Evolutionary conservation across 2,888 invertebrate genomes (phyloP).

Genomic region (Pterobdella sp.): DNA sequence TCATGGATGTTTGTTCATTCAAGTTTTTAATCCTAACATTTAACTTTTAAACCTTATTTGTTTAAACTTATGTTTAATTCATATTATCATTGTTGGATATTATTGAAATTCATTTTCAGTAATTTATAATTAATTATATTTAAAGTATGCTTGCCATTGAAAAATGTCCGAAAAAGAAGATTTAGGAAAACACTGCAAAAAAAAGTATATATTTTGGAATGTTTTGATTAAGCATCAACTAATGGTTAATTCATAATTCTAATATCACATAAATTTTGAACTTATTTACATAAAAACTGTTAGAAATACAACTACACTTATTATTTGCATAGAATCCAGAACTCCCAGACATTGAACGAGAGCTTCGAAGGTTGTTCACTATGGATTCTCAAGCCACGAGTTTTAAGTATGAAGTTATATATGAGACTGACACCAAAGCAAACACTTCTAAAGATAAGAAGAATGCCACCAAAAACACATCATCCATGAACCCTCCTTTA

Average conservation of each 20-base stretch:
- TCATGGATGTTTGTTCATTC: constrained; percentile 62
- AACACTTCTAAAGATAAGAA: constrained; percentile 11
- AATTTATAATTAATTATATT: constrained; percentile 11
- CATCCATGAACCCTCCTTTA: background rate
- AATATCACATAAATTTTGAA: background rate
- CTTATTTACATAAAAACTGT: background rate
- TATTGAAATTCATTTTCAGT: too few species aligned
- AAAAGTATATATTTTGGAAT: constrained; percentile 56
- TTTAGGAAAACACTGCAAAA: constrained; percentile 91
- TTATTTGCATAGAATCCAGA: constrained; percentile 64
- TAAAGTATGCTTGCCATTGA: constrained; percentile 78
- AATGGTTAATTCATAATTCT: background rate
- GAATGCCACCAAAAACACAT: background rate
- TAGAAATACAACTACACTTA: constrained; percentile 5
- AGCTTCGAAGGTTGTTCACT: constrained; percentile 81
- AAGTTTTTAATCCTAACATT: background rate
- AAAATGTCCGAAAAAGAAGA: constrained; percentile 82
- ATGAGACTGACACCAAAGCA: constrained; percentile 11
- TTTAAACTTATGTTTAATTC: background rate
- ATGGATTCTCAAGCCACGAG: constrained; percentile 75
- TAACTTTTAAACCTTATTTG: background rate
- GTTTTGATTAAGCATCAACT: background rate
- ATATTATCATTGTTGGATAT: constrained; percentile 12
- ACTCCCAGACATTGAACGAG: constrained; percentile 94
- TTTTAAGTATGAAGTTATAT: constrained; percentile 48